Conservation (phyloP, 2,113 vertebrate species). For the Oryctolagus cuniculus region mOryCun1.1 NC_091437.1:14256001-14256500, state of each 20-base stretch:
- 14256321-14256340: neutral
- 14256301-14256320: neutral
- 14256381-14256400: neutral
- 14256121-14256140: neutral
- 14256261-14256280: neutral
- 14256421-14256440: constrained; percentile 22
- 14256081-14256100: neutral
- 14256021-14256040: neutral
- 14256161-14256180: neutral
- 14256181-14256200: constrained; percentile 40
- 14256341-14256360: neutral
- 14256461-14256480: neutral
- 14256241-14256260: neutral
- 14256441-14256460: neutral
- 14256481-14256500: neutral
- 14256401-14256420: neutral
- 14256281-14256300: neutral
- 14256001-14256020: neutral
- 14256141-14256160: too few relatives aligned
- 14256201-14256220: neutral
- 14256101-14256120: neutral
- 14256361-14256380: neutral
- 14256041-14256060: neutral
- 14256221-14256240: neutral
- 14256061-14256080: neutral